Evolutionary conservation across 1,140 invertebrate genomes (phyloP), one percentile per base, ranked within the genome.

Genomic region (Lordiphosa stackelbergi): DNA sequence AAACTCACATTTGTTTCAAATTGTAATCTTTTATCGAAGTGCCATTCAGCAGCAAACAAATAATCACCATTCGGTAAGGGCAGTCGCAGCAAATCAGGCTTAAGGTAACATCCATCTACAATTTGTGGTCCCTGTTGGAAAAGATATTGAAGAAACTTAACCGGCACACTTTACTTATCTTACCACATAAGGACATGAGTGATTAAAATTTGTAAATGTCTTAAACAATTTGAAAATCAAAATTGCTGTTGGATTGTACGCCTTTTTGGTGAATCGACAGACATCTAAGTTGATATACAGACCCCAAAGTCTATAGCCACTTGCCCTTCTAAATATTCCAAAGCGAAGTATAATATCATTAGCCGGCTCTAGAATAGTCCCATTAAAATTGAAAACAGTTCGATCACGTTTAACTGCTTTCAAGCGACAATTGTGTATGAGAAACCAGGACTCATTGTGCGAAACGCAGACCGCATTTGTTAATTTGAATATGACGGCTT

Each of bases 131-230:
- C 24, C 24, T 28, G 24, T 28, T 5, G 5, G 7, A 28, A 22
- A 22, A 22, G 19, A 22, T 4, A 3, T 22, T n/a, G n/a, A 19
- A 19, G 3, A 19, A 19, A 19, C 19, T 19, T 19, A 19, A 3
- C 3, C 19, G 19, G 19, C 19, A 19, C 19, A 3, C 3, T 19
- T 12, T 1, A 19, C 3, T 40, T 12, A 5, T 9, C 52, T 54
- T 53, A 61, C 58, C 37, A 54, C 28, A 34, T 42, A 58, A 2
- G 48, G 56, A 46, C 56, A 59, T 8, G 48, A 52, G 10, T 59
- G 56, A 37, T 59, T 59, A 5, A 63, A 34, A n/a, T 56, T 63
- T 0, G 35, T n/a, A 57, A 46, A 56, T 5, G 57, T 28, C 8
- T 8, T n/a, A 12, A 48, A n/a, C 5, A 54, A 2, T 10, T 16